Evolutionary conservation across 2,888 invertebrate genomes (phyloP).

Genomic region (Siphonodentalium dalli): DNA sequence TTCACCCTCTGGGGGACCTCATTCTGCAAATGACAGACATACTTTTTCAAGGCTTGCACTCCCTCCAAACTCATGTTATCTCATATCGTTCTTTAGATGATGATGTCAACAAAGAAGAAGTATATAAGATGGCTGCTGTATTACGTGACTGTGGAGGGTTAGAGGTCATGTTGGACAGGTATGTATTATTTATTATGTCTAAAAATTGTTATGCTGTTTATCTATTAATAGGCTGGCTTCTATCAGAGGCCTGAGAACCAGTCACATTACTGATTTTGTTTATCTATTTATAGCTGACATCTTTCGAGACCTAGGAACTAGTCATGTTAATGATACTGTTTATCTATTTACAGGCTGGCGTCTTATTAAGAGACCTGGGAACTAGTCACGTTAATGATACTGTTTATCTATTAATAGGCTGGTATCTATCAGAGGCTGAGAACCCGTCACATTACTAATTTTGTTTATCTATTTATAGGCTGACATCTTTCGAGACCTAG

Average conservation of each 20-base stretch:
- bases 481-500: conserved; percentile 84
- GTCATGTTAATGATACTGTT: conserved; percentile 65
- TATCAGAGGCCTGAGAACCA: neutral
- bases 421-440: neutral
- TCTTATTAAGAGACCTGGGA: conserved; percentile 57
- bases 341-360: neutral
- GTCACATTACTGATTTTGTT: too few species aligned
- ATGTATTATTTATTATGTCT: too few species aligned
- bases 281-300: conserved; percentile 71
- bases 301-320: conserved; percentile 82
- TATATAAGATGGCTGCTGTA: conserved; percentile 88
- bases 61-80: too few species aligned
- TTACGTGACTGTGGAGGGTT: conserved; percentile 81
- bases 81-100: conserved; percentile 72
- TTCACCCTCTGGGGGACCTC: too few species aligned
- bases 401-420: neutral
- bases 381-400: too few species aligned
- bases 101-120: conserved; percentile 92
- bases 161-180: conserved; percentile 69
- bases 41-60: too few species aligned
- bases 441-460: too few species aligned
- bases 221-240: neutral
- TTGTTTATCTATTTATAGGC: conserved; percentile 66
- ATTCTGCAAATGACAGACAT: too few species aligned
- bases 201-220: too few species aligned